Conservation (phyloP, 2,113 vertebrate genomes). For the Puntigrus tetrazona region DNA sequence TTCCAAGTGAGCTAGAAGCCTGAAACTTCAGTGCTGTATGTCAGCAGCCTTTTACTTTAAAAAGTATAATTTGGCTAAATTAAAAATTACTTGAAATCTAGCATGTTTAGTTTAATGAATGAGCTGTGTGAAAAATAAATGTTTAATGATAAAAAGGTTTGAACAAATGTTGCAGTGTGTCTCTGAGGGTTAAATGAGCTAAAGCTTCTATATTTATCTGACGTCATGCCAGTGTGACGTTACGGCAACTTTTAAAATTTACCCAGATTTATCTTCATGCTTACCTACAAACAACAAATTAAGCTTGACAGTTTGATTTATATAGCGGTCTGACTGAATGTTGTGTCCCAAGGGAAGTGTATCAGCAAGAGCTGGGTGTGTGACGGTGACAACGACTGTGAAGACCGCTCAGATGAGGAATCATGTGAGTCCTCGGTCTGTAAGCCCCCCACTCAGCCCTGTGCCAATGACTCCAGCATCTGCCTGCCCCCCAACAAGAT, state of each 20-base stretch:
- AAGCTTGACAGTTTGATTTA: constrained; percentile 48
- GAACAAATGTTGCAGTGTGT: background rate
- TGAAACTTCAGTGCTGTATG: background rate
- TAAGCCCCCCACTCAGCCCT: constrained; percentile 94
- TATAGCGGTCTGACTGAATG: constrained; percentile 32
- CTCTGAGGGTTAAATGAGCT: background rate
- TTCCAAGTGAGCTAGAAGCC: too few species aligned
- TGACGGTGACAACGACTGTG: constrained; percentile 97
- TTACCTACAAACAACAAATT: constrained; percentile 38
- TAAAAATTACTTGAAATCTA: background rate
- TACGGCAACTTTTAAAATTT: background rate
- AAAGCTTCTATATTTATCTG: background rate
- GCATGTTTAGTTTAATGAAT: background rate
- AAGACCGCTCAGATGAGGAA: constrained; percentile 96
- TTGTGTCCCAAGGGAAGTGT: constrained; percentile 87
- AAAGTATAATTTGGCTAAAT: background rate
- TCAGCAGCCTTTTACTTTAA: background rate
- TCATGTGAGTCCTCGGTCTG: constrained; percentile 88
- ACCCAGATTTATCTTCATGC: constrained; percentile 35
- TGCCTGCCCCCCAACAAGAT: constrained; percentile 94
- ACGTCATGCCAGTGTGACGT: background rate
- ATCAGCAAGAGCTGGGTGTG: constrained; percentile 99
- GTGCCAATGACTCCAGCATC: constrained; percentile 89
- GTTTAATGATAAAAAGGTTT: background rate
- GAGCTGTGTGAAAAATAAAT: background rate